phyloP scores from a whole-genome alignment of 2,888 invertebrate species.

The Nezara viridula region DNA sequence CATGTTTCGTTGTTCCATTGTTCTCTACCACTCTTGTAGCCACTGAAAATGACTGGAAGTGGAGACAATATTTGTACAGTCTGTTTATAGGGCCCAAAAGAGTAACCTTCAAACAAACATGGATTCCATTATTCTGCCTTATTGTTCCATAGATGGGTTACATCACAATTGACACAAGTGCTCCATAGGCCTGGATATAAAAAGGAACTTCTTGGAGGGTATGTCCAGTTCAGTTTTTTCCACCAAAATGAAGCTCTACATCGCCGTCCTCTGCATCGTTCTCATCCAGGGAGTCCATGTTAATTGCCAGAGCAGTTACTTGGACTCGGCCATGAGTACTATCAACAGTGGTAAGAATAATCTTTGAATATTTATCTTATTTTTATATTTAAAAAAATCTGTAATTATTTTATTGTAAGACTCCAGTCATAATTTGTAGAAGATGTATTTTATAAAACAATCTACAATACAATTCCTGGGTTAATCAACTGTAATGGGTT shows the following conservation, averaged over 20 bases:
- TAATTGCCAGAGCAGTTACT: conserved; percentile 36
- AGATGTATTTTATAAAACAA: no score
- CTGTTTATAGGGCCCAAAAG: neutral
- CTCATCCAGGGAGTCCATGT: conserved; percentile 51
- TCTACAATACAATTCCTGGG: no score
- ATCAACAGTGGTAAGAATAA: neutral
- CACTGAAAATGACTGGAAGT: neutral
- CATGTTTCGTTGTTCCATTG: neutral
- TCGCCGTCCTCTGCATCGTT: conserved; percentile 36
- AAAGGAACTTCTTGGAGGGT: neutral
- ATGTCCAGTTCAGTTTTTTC: neutral
- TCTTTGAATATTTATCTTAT: neutral
- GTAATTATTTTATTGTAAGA: no score
- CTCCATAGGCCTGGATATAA: neutral
- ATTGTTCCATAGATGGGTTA: neutral
- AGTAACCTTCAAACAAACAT: neutral
- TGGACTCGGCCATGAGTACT: neutral
- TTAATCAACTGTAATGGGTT: no score
- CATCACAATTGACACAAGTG: conserved; percentile 40
- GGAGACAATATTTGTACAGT: neutral
- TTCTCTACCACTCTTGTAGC: neutral
- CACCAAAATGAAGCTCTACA: conserved; percentile 20
- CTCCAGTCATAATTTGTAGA: no score
- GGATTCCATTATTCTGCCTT: conserved; percentile 19
- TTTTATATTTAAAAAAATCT: no score